Base-by-base conservation (phyloP, 64 coral and sea anemone genomes). In the Stylophora pistillata region DNA sequence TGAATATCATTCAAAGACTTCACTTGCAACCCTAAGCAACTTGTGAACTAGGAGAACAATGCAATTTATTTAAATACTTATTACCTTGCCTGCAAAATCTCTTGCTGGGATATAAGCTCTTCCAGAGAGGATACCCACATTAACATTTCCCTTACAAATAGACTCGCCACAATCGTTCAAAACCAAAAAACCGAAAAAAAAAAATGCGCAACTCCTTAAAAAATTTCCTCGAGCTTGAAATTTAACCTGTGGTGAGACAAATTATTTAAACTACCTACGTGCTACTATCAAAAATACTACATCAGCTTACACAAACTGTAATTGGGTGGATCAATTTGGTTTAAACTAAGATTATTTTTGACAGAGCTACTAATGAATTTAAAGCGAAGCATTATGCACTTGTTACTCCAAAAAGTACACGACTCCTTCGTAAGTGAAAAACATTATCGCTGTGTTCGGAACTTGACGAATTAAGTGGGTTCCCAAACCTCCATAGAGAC, bases 381-480 rank as follows among this genome's bases (percentile, higher is more conserved):
- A 20, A 66, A 1, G 25, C 4, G 20, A 26, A 10, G 61, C 37
- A 65, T 82, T 52, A 82, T 4, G 33, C 61, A 34, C 27, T 83
- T 13, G 21, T 9, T 20, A 83, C 17, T 91, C 92, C 12, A 91
- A 82, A 23, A 98, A 53, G 41, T 98, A 64, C 58, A 98, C 92
- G 78, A 98, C 85, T 47, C 84, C 73, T 85, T 98, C 95, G 64
- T 98, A 98, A 33, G 95, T 98, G 9, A 98, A 85, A 66, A 98
- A 98, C 92, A 98, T 98, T n/a, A 98, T 98, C 6, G 91, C 95
- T 61, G 95, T 98, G 73, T 98, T 98, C 0, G 95, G 95, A 21
- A 98, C 95, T 80, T 91, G 90, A 23, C 95, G 91, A 32, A 98
- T 68, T 58, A 98, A 83, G 84, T 98, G 88, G 9, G 95, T 98